Base-by-base conservation (phyloP, 2,888 invertebrate species). In the Plagiodera versicolora region DNA sequence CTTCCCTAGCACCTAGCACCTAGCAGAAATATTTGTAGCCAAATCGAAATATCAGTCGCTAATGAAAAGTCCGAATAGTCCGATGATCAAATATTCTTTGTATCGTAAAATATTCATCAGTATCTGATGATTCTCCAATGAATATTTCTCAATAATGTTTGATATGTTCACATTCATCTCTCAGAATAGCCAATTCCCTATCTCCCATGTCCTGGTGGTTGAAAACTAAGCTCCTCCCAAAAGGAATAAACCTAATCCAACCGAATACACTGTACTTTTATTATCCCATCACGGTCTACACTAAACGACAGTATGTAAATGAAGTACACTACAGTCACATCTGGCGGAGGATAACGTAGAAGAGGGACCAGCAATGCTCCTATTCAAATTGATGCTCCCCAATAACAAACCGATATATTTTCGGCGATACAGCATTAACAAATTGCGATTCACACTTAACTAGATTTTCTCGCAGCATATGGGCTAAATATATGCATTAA, bases 401-500 rank as follows among this genome's bases (percentile, higher is more conserved):
- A 76, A 76, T 76, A 76, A 78, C 78, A 77, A 76, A 78, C 78
- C 78, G 74, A 77, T 77, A 75, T 65, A 61, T 65, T 65, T 67
- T 63, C 63, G 24, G 53, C 49, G 53, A 56, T 63, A 64, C 64
- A 77, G 75, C 77, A 77, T 77, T 78, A 78, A 78, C 78, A 78
- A 78, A 78, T 78, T 78, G 74, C 76, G 71, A 72, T 76, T 75
- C 75, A 75, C 76, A 76, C 76, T 75, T 75, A 75, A 75, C 64
- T 75, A 74, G 70, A 72, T 72, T 76, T 75, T 74, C 74, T 72
- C 72, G 32, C 71, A 77, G 76, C 79, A 79, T 78, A 79, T 78
- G 79, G 78, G 74, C 72, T 73, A 77, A 78, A 79, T 79, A 75
- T 78, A 78, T 78, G 77, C 79, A 78, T 78, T 77, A 76, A 77